Base-by-base conservation (phyloP, 2,888 invertebrate genomes). In the Cancer borealis region DNA sequence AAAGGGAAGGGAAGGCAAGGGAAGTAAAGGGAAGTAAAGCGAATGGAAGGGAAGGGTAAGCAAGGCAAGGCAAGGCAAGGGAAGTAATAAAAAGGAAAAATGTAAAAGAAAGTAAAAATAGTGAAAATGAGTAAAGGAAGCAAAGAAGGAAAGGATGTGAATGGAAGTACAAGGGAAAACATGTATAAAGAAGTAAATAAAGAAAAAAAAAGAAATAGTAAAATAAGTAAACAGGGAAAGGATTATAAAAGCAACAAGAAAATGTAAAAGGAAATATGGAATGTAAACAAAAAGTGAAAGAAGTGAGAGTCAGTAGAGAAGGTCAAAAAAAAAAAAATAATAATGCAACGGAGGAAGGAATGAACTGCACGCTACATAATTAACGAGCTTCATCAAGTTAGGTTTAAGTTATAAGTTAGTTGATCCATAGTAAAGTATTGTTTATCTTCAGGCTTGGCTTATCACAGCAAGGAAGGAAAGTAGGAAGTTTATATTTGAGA, bases 381-480 rank as follows among this genome's bases (percentile, higher is more conserved):
- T 84, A 39, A 84, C 39, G 39, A 84, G 39, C 84, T 39, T 30
- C 39, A 84, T n/a, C 30, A 84, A 84, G 39, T 84, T 84, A 84
- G 30, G 39, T 84, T 39, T 39, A 73, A 73, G 26, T 26, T 26
- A 39, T 14, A 30, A 39, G 84, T 84, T 84, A 8, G 21, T 30
- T 84, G 84, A 84, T 84, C 84, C 84, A 84, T 84, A 84, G 84
- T 84, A 84, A 84, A 84, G 84, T 84, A 84, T 84, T 84, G 39
- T 84, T 30, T 84, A 84, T 84, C 84, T 84, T 84, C 84, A 39
- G 84, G 84, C 84, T 10, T 84, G 84, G 84, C 84, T 39, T 84
- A 84, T 84, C 84, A 39, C 84, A n/a, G 73, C 73, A 39, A 39
- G 66, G 66, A 21, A 66, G 39, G 39, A 39, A 84, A 39, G 39